Base-by-base conservation (phyloP, 2,888 invertebrate genomes). In the Yponomeuta cagnagella region DNA sequence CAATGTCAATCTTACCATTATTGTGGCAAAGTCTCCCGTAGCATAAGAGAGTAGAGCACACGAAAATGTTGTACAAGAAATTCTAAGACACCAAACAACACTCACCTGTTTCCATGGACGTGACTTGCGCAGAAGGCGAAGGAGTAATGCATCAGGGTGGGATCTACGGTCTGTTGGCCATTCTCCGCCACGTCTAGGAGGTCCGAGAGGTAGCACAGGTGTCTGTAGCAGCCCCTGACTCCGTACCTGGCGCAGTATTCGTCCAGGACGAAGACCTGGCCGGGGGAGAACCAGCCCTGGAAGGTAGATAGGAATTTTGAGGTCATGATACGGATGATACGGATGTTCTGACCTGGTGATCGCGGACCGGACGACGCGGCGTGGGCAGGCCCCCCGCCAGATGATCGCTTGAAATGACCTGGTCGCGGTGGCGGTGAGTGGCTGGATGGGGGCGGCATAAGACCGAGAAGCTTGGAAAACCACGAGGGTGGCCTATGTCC, bases 121-220 rank as follows among this genome's bases (percentile, higher is more conserved):
- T 99, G 99, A 79, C 98, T 98, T 71, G 99, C 99, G 92, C 99
- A 99, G 93, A 99, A 99, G 68, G 99, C 99, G 92, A 99, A 99
- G 81, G 98, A 98, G 92, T 98, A 99, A 92, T 99, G 99, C 85
- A 99, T 98, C 74, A 99, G 94, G 0, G 98, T 99, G 0, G 99
- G 99, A 92, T 99, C 99, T 74, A 99, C 98, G 93, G 99, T 97
- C 78, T 97, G 94, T 74, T 93, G 93, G 65, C 96, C 96, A 80
- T 97, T 97, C 87, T 99, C 98, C 0, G 98, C 98, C 74, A 98
- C 95, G 84, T 98, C 98, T 77, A 99, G 93, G 69, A 99, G 94
- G 87, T 99, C 99, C 74, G 96, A 96, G 73, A 99, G 94, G 89
- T 99, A 99, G 86, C 97, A 98, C 69, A 99, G 94, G 88, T 99